These are phyloP conservation scores for Megaleporinus macrocephalus DNA, from an alignment of 2,113 vertebrate species.

Conservation along the genomic window DNA sequence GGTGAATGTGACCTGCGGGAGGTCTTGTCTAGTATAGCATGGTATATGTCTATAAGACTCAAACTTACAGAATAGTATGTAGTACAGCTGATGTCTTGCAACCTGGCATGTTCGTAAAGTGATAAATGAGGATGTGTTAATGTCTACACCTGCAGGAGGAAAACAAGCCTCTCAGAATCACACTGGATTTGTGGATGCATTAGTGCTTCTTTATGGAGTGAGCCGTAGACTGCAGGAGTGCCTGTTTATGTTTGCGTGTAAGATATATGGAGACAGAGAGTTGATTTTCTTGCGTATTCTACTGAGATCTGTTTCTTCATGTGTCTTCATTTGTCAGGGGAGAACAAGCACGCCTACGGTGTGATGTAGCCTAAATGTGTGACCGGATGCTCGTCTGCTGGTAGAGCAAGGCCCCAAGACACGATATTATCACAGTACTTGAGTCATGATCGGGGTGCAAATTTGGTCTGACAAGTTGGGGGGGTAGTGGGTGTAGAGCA, in stretches of 20 bases:
- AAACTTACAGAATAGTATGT: not conserved
- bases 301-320: not conserved
- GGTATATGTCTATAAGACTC: not conserved
- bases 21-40: not conserved
- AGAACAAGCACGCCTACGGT: not conserved
- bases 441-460: no score
- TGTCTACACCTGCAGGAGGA: not conserved
- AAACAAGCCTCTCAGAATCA: not conserved
- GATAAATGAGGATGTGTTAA: conserved; percentile 4
- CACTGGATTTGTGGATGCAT: not conserved
- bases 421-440: no score
- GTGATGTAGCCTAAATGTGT: not conserved
- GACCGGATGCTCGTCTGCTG: not conserved
- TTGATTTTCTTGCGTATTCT: not conserved
- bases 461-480: no score
- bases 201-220: not conserved
- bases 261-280: not conserved
- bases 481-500: no score
- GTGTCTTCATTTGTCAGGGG: not conserved
- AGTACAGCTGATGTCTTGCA: not conserved
- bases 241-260: not conserved
- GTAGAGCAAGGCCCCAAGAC: not conserved
- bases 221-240: not conserved
- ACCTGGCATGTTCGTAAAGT: not conserved
- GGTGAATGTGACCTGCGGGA: not conserved